These are phyloP conservation scores for Cassiopea andromeda DNA, from an alignment of 30 jellyfish, hydroid and myxozoan species.

Conservation along the genomic window DNA sequence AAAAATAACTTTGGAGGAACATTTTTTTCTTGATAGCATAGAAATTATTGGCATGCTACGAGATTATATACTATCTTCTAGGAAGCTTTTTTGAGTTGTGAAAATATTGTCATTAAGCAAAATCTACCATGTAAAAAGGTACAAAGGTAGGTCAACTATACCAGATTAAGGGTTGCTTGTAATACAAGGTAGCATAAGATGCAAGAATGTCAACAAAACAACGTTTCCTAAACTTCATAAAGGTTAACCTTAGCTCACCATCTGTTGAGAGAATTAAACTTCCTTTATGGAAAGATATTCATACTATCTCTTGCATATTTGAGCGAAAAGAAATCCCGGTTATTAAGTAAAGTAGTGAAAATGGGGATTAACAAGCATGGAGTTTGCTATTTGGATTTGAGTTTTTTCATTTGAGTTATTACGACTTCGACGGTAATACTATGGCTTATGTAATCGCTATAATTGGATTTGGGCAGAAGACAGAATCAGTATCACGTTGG, in stretches of 20 bases:
- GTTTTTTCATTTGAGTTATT: neutral
- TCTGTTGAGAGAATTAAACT: neutral
- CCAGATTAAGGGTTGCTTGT: too few relatives aligned
- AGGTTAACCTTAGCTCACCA: neutral
- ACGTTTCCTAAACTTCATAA: too few relatives aligned
- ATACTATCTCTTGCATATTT: neutral
- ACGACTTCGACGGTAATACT: neutral
- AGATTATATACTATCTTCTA: too few relatives aligned
- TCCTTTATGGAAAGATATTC: neutral
- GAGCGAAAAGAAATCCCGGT: neutral
- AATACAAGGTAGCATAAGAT: too few relatives aligned
- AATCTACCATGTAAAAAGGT: too few relatives aligned
- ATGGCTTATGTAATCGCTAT: neutral
- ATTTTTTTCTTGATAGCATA: too few relatives aligned
- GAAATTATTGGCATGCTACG: too few relatives aligned
- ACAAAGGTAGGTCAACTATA: too few relatives aligned
- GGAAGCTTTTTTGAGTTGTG: too few relatives aligned
- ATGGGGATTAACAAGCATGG: neutral
- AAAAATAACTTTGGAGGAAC: too few relatives aligned
- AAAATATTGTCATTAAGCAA: too few relatives aligned
- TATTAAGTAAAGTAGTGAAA: neutral
- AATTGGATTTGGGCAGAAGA: neutral
- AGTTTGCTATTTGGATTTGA: slow-evolving; percentile 5
- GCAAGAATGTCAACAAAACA: too few relatives aligned
- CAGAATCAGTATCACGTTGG: neutral